These are phyloP conservation scores for Didymodactylos carnosus DNA, from an alignment of 2,888 invertebrate species.

Conservation along the genomic window DNA sequence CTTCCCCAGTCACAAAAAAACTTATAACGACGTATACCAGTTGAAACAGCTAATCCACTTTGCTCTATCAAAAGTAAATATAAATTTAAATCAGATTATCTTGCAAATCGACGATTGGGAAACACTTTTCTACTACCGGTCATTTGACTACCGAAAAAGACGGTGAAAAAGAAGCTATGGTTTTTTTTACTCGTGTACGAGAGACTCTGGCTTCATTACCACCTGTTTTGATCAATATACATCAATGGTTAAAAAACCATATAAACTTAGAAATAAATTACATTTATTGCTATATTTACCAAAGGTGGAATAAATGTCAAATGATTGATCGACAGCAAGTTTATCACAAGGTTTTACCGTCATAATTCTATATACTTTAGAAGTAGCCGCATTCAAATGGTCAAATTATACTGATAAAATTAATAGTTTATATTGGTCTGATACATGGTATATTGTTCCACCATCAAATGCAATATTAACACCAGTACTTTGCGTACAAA, in stretches of 20 bases:
- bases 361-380: not conserved
- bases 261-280: not conserved
- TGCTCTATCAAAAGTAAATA: too few species aligned
- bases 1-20: too few species aligned
- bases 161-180: too few species aligned
- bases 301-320: not conserved
- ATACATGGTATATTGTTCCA: not conserved
- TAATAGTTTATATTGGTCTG: not conserved
- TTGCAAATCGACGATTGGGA: too few species aligned
- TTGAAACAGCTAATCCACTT: too few species aligned
- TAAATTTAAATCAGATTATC: too few species aligned
- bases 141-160: too few species aligned
- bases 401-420: not conserved
- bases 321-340: not conserved
- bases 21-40: too few species aligned
- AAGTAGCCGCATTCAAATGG: not conserved
- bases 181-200: too few species aligned
- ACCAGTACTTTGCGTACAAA: not conserved
- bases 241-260: not conserved
- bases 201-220: too few species aligned
- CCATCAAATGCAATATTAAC: not conserved
- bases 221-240: too few species aligned
- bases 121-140: too few species aligned
- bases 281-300: not conserved
- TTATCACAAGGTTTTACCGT: not conserved